These are phyloP conservation scores for Indicator maculatus DNA, from an alignment of 2,113 vertebrate species.

Conservation along the genomic window DNA sequence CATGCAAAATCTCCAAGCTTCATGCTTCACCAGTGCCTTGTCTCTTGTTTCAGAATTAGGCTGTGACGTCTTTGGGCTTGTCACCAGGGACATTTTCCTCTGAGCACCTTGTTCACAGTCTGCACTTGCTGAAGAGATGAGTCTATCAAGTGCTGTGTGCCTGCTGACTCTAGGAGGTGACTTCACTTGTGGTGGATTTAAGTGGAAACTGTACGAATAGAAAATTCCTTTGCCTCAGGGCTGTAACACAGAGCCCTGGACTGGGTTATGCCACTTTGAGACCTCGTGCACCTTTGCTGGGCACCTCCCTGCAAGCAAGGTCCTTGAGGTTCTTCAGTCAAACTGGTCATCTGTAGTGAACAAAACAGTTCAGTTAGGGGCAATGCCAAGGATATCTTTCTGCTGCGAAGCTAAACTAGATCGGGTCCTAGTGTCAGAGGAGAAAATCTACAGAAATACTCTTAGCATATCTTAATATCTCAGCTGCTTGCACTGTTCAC, in stretches of 20 bases:
- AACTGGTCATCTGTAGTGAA: neutral
- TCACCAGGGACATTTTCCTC: neutral
- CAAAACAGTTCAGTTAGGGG: neutral
- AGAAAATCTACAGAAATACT: neutral
- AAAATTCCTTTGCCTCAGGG: neutral
- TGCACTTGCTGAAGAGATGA: neutral
- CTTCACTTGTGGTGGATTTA: neutral
- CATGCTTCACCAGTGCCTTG: neutral
- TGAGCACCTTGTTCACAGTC: neutral
- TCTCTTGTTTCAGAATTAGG: neutral
- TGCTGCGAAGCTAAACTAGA: neutral
- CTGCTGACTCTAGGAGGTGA: neutral
- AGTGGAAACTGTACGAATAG: neutral
- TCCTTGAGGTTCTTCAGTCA: neutral
- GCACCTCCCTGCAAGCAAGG: neutral
- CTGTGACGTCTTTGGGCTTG: neutral
- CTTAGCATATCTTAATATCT: neutral
- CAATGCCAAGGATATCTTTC: neutral
- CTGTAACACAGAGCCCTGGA: neutral
- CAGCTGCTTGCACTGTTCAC: neutral
- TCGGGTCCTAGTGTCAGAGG: neutral
- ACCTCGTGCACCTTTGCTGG: neutral
- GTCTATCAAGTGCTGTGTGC: fast-evolving
- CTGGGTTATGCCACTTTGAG: neutral
- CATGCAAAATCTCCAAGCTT: neutral